Conservation (phyloP, 2,113 vertebrate genomes). For the Heptranchias perlo region DNA sequence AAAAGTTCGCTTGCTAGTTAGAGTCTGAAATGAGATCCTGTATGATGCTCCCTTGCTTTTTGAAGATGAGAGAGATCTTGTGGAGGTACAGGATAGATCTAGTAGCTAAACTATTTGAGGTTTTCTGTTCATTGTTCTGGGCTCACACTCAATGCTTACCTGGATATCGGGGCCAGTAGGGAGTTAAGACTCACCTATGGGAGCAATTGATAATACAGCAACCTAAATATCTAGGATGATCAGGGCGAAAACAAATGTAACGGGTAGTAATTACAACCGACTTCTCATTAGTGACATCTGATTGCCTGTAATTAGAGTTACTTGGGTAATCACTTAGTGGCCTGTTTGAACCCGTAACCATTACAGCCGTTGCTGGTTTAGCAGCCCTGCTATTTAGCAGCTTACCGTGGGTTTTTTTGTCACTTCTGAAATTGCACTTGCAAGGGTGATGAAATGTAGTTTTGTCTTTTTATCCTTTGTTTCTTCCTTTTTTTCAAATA, state of each 20-base stretch:
- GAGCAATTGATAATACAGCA: neutral
- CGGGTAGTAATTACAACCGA: neutral
- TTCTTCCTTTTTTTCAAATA: neutral
- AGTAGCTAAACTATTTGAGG: neutral
- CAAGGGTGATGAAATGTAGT: too few relatives aligned
- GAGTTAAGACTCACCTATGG: neutral
- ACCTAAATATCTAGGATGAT: neutral
- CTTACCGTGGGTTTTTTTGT: too few relatives aligned
- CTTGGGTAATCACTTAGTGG: neutral
- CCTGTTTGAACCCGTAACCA: neutral
- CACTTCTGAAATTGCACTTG: too few relatives aligned
- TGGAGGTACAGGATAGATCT: neutral
- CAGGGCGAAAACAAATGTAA: neutral
- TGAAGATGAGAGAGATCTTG: neutral
- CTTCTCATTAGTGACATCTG: neutral
- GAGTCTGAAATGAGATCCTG: neutral
- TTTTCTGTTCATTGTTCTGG: neutral
- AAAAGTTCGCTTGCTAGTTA: too few relatives aligned
- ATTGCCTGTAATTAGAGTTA: neutral
- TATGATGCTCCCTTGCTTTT: neutral
- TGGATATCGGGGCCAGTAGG: neutral
- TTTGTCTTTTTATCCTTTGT: neutral
- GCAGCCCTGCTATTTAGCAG: too few relatives aligned
- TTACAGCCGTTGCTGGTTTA: too few relatives aligned
- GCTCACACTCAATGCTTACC: neutral